phyloP scores from a whole-genome alignment of 2,797 vertebrate genomes.

The Dromococcyx pavoninus region DNA sequence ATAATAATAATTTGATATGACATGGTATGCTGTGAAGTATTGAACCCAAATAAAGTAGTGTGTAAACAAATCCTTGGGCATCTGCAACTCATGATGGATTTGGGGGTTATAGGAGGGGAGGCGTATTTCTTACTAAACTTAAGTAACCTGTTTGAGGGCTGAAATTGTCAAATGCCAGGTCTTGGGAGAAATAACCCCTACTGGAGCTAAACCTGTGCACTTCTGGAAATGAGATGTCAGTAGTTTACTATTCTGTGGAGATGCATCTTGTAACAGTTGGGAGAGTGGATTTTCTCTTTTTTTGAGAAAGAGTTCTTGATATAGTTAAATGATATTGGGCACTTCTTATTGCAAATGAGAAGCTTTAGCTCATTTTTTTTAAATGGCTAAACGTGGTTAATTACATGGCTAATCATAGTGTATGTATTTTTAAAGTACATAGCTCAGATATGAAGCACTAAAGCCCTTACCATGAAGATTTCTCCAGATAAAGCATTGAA shows the following conservation, averaged over 20 bases:
- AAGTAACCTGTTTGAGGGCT: not conserved
- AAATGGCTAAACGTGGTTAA: not conserved
- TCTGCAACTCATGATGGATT: not conserved
- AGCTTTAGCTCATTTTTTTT: not conserved
- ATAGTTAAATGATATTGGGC: not conserved
- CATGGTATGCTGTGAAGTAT: rapidly evolving
- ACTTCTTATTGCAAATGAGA: not conserved
- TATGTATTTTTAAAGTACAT: not conserved
- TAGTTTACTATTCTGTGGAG: not conserved
- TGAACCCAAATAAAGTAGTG: not conserved
- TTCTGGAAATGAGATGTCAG: not conserved
- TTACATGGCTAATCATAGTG: not conserved
- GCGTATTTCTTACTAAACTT: not conserved
- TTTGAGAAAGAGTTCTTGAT: not conserved
- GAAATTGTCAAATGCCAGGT: not conserved
- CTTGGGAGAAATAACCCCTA: not conserved
- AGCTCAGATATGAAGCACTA: not conserved
- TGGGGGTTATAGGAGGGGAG: not conserved
- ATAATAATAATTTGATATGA: not conserved
- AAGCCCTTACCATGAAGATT: not conserved
- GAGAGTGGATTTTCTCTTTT: not conserved
- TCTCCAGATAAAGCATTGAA: not conserved
- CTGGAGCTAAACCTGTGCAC: not conserved
- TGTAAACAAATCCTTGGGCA: not conserved
- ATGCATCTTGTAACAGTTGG: not conserved